Conservation (phyloP, 2,888 invertebrate genomes). For the Dicranocentrus wangi region DNA sequence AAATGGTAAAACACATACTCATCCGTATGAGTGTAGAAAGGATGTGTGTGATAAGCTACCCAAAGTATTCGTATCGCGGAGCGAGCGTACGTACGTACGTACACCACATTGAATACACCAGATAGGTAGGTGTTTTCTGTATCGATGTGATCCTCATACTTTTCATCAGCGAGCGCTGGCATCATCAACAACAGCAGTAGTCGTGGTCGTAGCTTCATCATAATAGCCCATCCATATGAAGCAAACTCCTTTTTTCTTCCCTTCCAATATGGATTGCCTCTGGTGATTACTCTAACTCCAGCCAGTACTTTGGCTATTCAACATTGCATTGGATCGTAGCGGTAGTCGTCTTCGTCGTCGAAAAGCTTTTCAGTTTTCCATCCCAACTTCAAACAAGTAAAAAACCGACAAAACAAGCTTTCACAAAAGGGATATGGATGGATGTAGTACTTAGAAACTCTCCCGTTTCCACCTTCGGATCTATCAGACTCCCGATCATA, state of each 20-base stretch:
- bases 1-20: neutral
- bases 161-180: constrained; percentile 26
- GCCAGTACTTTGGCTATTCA: neutral
- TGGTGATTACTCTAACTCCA: constrained; percentile 52
- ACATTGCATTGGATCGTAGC: constrained; percentile 2
- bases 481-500: neutral
- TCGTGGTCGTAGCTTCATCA: constrained; percentile 38
- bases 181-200: constrained; percentile 6
- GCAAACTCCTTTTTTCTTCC: constrained; percentile 46
- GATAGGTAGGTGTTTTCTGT: constrained; percentile 11
- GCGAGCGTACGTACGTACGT: neutral
- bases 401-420: constrained; percentile 25
- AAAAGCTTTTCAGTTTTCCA: constrained; percentile 15
- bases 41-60: neutral
- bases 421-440: constrained; percentile 22
- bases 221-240: constrained; percentile 42
- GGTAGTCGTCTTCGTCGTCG: constrained; percentile 21
- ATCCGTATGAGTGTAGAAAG: neutral
- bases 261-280: constrained; percentile 56
- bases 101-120: constrained; percentile 7
- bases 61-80: constrained; percentile 1
- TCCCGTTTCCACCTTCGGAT: constrained; percentile 9
- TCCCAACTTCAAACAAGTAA: constrained; percentile 8
- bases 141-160: constrained; percentile 31
- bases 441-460: constrained; percentile 23